Conservation (phyloP, 2,797 vertebrate genomes). For the Danio choprae region DNA sequence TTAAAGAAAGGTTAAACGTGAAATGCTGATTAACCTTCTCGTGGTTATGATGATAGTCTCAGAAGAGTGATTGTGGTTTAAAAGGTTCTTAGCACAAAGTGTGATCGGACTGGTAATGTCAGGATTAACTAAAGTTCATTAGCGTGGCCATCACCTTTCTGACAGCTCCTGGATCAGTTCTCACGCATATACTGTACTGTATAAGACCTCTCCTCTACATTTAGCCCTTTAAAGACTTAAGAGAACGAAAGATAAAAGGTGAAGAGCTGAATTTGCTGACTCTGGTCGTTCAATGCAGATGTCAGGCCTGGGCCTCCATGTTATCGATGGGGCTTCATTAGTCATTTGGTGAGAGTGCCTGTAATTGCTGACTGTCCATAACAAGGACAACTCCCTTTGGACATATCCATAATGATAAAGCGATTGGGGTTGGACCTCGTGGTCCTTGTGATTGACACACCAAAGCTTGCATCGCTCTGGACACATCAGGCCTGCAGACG, state of each 20-base stretch:
- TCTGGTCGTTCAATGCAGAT: conserved; percentile 71
- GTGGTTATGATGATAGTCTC: conserved; percentile 42
- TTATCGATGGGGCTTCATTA: conserved; percentile 78
- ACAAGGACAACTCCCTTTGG: conserved; percentile 23
- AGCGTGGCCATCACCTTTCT: conserved; percentile 52
- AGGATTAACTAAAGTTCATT: conserved; percentile 56
- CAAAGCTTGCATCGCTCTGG: conserved; percentile 19
- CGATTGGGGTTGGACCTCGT: conserved; percentile 26
- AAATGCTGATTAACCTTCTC: conserved; percentile 48
- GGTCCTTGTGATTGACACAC: conserved; percentile 40
- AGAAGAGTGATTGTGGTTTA: conserved; percentile 51
- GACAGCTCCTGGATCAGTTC: conserved; percentile 49
- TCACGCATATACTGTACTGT: conserved; percentile 21
- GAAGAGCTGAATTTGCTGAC: conserved; percentile 66
- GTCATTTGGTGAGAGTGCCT: conserved; percentile 72
- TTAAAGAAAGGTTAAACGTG: conserved; percentile 34
- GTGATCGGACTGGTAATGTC: conserved; percentile 56
- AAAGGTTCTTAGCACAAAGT: conserved; percentile 46
- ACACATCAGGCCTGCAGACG: not conserved
- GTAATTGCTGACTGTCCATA: conserved; percentile 71
- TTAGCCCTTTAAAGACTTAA: conserved; percentile 36
- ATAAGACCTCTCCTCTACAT: conserved; percentile 35
- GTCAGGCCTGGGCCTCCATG: conserved; percentile 66
- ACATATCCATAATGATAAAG: conserved; percentile 51
- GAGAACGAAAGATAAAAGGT: conserved; percentile 45